Evolutionary conservation across 2,113 vertebrate genomes (phyloP), one percentile per base, ranked within the genome.

Genomic region (Capreolus pygargus): DNA sequence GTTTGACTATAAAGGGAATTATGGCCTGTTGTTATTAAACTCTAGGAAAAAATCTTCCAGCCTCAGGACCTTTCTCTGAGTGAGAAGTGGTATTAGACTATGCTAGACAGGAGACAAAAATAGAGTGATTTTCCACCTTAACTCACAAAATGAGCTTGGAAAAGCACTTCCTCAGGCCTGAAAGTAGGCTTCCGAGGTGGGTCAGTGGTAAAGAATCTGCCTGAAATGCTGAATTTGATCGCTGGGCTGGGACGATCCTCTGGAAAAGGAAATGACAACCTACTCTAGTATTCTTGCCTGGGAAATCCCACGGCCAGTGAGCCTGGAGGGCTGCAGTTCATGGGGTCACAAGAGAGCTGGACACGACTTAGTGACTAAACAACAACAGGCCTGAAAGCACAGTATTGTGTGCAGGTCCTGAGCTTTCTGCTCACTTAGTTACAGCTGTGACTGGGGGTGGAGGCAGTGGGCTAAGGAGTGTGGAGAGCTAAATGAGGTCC

Each of bases 1-100:
- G 13, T 36, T 70, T 61, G 50, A 64, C 23, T 81, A 0, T 81
- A 88, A 89, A 89, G 64, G 16, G 43, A 86, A 61, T 91, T 36
- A 57, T 70, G 21, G 16, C 14, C 7, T 96, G 2, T 82, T 70
- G 28, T 93, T 83, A 81, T 74, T 88, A 89, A 93, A 81, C 23
- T 86, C 60, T 74, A 27, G 25, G 16, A 67, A 85, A 39, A 27
- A 87, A 61, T 64, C 39, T 39, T 91, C 58, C 30, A 23, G 23
- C n/a, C 3, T 39, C 43, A 82, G 45, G 81, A 45, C 27, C 30
- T 89, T 52, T 27, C 25, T 81, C 19, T 30, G 36, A 55, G 23
- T 30, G 8, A 87, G 12, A 93, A 74, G 21, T 88, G 9, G 4
- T 76, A 1, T 50, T 57, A 36, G 25, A 54, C 15, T 60, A 54